phyloP scores from a whole-genome alignment of 2,888 invertebrate species.

The Mactromeris polynyma region DNA sequence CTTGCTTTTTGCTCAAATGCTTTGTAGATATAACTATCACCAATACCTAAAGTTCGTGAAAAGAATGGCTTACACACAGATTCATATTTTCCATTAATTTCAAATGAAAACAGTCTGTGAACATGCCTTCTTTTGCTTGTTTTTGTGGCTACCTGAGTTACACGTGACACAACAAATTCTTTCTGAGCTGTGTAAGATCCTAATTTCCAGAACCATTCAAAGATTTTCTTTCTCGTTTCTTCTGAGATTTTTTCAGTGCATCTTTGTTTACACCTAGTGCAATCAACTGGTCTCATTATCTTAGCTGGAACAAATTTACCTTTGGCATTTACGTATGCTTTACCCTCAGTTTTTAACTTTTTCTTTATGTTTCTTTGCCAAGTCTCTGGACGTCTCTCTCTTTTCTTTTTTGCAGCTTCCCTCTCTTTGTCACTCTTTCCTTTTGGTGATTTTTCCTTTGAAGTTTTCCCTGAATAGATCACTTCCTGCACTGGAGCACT shows the following conservation, averaged over 20 bases:
- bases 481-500: slow-evolving; percentile 55
- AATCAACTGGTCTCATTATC: slow-evolving; percentile 52
- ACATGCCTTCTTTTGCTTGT: slow-evolving; percentile 59
- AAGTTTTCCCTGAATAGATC: slow-evolving; percentile 21
- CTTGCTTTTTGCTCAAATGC: slow-evolving; percentile 65
- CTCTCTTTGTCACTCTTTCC: slow-evolving; percentile 29
- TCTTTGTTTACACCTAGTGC: slow-evolving; percentile 64
- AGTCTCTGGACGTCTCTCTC: slow-evolving; percentile 59
- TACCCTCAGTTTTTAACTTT: slow-evolving; percentile 64
- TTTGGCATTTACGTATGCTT: slow-evolving; percentile 55
- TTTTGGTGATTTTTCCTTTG: slow-evolving; percentile 38
- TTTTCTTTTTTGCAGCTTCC: slow-evolving; percentile 50
- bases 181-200: slow-evolving; percentile 66
- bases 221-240: slow-evolving; percentile 62
- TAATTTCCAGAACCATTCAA: slow-evolving; percentile 66
- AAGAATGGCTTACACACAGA: slow-evolving; percentile 67
- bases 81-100: slow-evolving; percentile 66
- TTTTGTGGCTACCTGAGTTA: slow-evolving; percentile 57
- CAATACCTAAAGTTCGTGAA: slow-evolving; percentile 63
- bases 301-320: slow-evolving; percentile 59
- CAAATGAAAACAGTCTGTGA: slow-evolving; percentile 67
- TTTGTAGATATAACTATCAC: slow-evolving; percentile 63
- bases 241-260: slow-evolving; percentile 63
- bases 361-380: slow-evolving; percentile 66
- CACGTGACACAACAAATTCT: slow-evolving; percentile 66